Evolutionary conservation across 2,888 invertebrate species (phyloP).

Genomic region (Lasioglossum villosulum): DNA sequence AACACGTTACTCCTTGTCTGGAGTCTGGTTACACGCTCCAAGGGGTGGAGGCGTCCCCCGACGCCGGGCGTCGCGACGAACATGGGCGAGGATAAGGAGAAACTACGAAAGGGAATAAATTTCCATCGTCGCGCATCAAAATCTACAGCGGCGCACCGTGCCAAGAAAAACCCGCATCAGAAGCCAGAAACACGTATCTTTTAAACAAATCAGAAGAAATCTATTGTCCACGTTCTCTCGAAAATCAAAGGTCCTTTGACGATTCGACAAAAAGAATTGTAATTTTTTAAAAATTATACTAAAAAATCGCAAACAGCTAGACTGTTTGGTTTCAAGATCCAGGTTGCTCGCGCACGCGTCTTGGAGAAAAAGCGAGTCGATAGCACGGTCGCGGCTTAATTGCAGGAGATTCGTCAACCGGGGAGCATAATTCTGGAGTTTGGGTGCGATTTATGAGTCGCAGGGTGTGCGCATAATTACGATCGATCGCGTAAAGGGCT

Average conservation of each 20-base stretch:
- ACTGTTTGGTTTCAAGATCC: background rate
- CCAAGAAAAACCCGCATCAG: background rate
- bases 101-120: slow-evolving; percentile 31
- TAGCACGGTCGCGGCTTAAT: background rate
- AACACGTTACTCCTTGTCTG: slow-evolving; percentile 11
- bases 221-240: background rate
- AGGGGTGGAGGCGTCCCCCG: background rate
- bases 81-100: background rate
- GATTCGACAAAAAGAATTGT: background rate
- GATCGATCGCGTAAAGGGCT: slow-evolving; percentile 23
- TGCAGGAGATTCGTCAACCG: background rate
- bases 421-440: slow-evolving; percentile 1
- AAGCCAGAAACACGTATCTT: background rate
- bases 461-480: slow-evolving; percentile 37
- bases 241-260: background rate
- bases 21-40: background rate
- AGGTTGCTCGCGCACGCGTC: background rate
- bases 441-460: slow-evolving; percentile 32
- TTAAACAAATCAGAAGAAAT: background rate
- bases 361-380: background rate
- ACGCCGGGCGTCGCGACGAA: background rate
- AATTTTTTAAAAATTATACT: background rate
- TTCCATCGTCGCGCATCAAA: slow-evolving; percentile 27
- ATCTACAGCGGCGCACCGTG: background rate
- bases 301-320: too few species aligned